Percentiles rank a stretch among this genome's conserved stretches.
Conservation (phyloP, 2,113 vertebrate genomes). For the Atlantisia rogersi region DNA sequence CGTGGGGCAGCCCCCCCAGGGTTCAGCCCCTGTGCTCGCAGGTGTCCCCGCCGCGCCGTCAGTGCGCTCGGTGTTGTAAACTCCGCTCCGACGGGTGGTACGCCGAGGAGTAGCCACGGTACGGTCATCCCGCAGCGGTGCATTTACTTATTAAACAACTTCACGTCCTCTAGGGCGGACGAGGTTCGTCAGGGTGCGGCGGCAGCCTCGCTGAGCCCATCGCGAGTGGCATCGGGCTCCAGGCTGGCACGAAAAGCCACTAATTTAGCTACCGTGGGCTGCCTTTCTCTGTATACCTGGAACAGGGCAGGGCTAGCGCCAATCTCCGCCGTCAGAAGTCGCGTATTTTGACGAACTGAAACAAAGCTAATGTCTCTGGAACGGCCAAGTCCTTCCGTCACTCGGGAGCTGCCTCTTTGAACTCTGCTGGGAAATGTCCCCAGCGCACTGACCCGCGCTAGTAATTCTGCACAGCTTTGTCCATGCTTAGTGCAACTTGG, state of each 20-base stretch:
- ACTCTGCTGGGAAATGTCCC: neutral
- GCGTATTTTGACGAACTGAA: neutral
- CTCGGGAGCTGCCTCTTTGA: neutral
- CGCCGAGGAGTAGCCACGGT: neutral
- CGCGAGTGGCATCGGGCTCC: neutral
- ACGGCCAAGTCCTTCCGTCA: neutral
- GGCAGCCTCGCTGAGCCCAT: neutral
- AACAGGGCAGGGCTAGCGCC: neutral
- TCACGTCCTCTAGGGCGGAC: neutral
- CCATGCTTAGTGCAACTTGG: neutral
- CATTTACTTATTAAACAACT: neutral
- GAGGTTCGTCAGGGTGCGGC: neutral
- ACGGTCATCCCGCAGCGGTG: neutral
- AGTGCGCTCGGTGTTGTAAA: neutral
- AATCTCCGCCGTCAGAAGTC: neutral
- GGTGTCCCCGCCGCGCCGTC: slow-evolving; percentile 31
- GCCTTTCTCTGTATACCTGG: neutral
- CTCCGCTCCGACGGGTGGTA: neutral
- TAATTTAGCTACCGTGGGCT: neutral
- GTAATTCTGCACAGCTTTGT: neutral
- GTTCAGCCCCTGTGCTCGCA: neutral
- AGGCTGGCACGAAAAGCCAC: neutral
- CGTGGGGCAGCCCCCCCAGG: neutral
- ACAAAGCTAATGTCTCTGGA: neutral
- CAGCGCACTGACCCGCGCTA: neutral